phyloP scores from a whole-genome alignment of 2,888 invertebrate genomes.

The Napeogenes inachia region DNA sequence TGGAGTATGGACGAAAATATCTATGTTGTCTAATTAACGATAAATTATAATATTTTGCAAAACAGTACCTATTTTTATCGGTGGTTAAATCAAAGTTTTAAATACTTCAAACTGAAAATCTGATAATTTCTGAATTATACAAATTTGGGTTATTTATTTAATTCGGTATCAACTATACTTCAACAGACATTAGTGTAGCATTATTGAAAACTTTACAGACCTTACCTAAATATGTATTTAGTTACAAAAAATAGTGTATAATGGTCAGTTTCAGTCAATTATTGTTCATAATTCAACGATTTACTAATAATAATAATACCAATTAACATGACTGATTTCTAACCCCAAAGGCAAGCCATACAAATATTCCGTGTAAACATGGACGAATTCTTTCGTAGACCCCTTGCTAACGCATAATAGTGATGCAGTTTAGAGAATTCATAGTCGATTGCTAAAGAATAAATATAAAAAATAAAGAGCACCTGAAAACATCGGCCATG shows the following conservation, averaged over 20 bases:
- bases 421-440: slow-evolving; percentile 61
- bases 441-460: slow-evolving; percentile 52
- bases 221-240: no score
- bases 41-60: not conserved
- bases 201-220: no score
- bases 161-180: no score
- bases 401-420: slow-evolving; percentile 50
- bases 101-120: not conserved
- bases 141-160: no score
- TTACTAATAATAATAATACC: slow-evolving; percentile 2
- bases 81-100: not conserved
- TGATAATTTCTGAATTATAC: no score
- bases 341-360: slow-evolving; percentile 39
- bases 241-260: no score
- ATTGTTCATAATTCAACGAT: no score
- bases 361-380: slow-evolving; percentile 61
- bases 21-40: slow-evolving; percentile 23
- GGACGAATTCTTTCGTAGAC: slow-evolving; percentile 50
- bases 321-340: slow-evolving; percentile 14
- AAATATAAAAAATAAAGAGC: slow-evolving; percentile 50
- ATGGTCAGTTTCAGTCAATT: no score
- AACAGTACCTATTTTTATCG: not conserved
- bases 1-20: slow-evolving; percentile 12
- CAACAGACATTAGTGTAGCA: no score
- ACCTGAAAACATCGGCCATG: slow-evolving; percentile 61